Evolutionary conservation across 2,797 vertebrate species (phyloP).

Genomic region (Cryptoprocta ferox): DNA sequence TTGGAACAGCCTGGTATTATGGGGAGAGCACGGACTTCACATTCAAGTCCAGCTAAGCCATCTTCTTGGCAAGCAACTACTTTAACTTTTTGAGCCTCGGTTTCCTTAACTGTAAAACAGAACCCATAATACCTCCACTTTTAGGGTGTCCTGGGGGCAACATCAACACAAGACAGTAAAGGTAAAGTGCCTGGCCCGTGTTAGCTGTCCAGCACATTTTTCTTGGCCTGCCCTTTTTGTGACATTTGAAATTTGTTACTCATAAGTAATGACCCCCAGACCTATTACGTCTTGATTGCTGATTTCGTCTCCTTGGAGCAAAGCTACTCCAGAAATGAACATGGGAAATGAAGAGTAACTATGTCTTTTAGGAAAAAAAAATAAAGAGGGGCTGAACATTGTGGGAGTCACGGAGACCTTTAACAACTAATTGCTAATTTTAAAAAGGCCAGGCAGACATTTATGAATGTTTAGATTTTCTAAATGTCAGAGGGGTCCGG

Average conservation of each 20-base stretch:
- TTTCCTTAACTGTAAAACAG: neutral
- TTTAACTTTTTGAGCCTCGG: neutral
- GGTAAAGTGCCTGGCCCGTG: neutral
- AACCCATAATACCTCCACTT: neutral
- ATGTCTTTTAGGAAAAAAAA: conserved; percentile 6
- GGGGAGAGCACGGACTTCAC: neutral
- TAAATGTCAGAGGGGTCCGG: conserved; percentile 76
- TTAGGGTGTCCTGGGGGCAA: neutral
- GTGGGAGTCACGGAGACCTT: conserved; percentile 68
- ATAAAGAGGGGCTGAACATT: conserved; percentile 33
- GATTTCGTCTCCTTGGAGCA: neutral
- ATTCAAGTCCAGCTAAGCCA: neutral
- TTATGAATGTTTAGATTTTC: conserved; percentile 75
- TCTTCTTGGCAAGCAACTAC: neutral
- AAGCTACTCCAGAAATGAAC: conserved; percentile 53
- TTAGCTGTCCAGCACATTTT: neutral
- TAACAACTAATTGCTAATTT: conserved; percentile 68
- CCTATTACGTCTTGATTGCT: neutral
- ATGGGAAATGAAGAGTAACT: conserved; percentile 65
- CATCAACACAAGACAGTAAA: neutral
- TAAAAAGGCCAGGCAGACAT: conserved; percentile 71
- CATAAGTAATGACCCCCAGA: neutral
- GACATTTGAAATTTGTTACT: conserved; percentile 14
- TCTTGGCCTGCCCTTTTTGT: neutral
- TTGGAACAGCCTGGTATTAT: neutral